Percentiles rank a stretch among this genome's conserved stretches.
phyloP scores from a whole-genome alignment of 2,888 invertebrate genomes.

The Drosophila cognata region DNA sequence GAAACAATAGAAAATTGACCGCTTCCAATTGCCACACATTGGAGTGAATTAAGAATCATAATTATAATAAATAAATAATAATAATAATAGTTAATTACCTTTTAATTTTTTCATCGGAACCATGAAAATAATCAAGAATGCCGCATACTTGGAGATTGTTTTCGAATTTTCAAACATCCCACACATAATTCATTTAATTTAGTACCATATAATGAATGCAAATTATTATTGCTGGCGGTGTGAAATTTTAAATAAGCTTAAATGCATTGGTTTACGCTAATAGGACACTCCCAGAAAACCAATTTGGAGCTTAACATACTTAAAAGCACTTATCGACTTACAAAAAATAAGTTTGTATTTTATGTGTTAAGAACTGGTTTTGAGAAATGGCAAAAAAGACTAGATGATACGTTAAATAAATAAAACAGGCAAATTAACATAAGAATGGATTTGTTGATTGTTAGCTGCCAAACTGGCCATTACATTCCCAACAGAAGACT shows the following conservation, averaged over 20 bases:
- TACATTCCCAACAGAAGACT: conserved; percentile 30
- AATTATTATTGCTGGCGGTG: neutral
- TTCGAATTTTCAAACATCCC: neutral
- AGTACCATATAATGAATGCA: neutral
- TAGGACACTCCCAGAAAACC: neutral
- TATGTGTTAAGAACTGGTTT: conserved; percentile 36
- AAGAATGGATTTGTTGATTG: conserved; percentile 50
- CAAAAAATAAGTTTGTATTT: conserved; percentile 4
- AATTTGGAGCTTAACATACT: neutral
- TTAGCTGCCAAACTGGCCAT: conserved; percentile 42
- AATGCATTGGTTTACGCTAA: neutral
- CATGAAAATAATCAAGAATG: neutral
- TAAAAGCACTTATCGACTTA: conserved; percentile 3
- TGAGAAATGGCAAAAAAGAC: conserved; percentile 17
- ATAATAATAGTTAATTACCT: neutral
- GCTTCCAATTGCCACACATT: neutral
- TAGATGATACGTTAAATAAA: conserved; percentile 11
- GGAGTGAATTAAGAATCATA: neutral
- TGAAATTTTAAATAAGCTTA: neutral
- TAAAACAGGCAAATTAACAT: conserved; percentile 43
- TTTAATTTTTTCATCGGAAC: neutral
- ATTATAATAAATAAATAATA: neutral
- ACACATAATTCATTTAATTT: neutral
- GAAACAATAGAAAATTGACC: neutral
- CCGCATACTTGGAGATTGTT: neutral